phyloP scores from a whole-genome alignment of 1,140 invertebrate genomes.

The Caenorhabditis briggsae region DNA sequence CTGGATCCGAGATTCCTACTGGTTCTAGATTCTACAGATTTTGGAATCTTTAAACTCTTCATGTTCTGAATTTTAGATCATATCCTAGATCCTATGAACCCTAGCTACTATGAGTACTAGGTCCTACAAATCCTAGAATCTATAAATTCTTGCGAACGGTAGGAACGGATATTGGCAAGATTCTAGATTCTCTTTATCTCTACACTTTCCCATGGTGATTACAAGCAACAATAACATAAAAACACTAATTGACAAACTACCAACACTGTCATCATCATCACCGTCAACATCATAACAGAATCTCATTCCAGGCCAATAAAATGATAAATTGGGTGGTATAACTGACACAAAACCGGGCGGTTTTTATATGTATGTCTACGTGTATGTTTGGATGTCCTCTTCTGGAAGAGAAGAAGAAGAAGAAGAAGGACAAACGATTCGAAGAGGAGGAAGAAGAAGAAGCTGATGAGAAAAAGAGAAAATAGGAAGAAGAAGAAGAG shows the following conservation, averaged over 20 bases:
- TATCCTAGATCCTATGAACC: too few species aligned
- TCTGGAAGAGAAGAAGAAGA: background rate
- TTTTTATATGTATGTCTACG: background rate
- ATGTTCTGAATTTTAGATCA: too few species aligned
- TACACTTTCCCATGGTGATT: background rate
- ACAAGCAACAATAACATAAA: slow-evolving; percentile 1
- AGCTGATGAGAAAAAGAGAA: slow-evolving; percentile 41
- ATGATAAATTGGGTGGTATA: slow-evolving; percentile 48
- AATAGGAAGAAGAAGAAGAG: background rate
- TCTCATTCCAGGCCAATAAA: slow-evolving; percentile 4
- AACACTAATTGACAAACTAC: slow-evolving; percentile 8
- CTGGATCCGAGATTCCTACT: too few species aligned
- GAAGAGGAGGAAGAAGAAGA: background rate
- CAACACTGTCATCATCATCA: background rate
- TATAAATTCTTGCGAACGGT: too few species aligned
- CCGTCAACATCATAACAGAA: background rate
- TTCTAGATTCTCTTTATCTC: too few species aligned
- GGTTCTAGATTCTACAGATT: too few species aligned
- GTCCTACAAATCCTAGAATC: too few species aligned
- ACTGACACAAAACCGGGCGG: slow-evolving; percentile 16
- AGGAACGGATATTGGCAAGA: too few species aligned
- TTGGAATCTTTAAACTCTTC: too few species aligned
- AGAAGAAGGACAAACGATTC: slow-evolving; percentile 25
- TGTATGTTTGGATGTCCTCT: slow-evolving; percentile 7
- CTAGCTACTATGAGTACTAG: too few species aligned